These are phyloP conservation scores for Leptinotarsa juncta DNA, from an alignment of 2,888 invertebrate genomes.

Conservation along the genomic window DNA sequence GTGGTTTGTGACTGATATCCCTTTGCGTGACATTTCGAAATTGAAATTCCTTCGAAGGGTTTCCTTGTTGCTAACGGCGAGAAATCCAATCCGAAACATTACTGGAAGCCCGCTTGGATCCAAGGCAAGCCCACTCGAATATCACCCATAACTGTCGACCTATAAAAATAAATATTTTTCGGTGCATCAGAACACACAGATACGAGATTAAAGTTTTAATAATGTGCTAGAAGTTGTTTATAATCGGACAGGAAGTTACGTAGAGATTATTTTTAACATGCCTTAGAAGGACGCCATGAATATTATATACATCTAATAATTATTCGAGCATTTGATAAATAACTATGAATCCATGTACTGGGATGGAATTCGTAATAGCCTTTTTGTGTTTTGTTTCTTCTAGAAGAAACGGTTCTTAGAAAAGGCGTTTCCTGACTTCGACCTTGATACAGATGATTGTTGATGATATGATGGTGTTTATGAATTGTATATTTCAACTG, in stretches of 20 bases:
- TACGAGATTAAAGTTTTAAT: conserved; percentile 39
- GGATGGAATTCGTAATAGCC: conserved; percentile 29
- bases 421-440: not conserved
- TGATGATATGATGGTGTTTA: not conserved
- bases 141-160: conserved; percentile 17
- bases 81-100: conserved; percentile 4
- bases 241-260: conserved; percentile 52
- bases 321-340: conserved; percentile 39
- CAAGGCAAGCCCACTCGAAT: conserved; percentile 1
- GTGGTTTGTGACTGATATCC: not conserved
- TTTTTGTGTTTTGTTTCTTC: conserved; percentile 23
- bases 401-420: not conserved
- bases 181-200: conserved; percentile 24
- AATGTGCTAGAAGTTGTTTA: conserved; percentile 46
- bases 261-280: conserved; percentile 51
- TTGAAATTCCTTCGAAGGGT: not conserved
- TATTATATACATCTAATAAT: conserved; percentile 43
- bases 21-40: not conserved
- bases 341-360: conserved; percentile 34
- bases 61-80: conserved; percentile 3
- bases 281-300: conserved; percentile 49
- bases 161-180: conserved; percentile 30
- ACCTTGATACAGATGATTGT: conserved; percentile 5
- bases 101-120: not conserved
- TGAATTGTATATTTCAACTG: no score